phyloP scores from a whole-genome alignment of 2,113 vertebrate species.

The Colius striatus region DNA sequence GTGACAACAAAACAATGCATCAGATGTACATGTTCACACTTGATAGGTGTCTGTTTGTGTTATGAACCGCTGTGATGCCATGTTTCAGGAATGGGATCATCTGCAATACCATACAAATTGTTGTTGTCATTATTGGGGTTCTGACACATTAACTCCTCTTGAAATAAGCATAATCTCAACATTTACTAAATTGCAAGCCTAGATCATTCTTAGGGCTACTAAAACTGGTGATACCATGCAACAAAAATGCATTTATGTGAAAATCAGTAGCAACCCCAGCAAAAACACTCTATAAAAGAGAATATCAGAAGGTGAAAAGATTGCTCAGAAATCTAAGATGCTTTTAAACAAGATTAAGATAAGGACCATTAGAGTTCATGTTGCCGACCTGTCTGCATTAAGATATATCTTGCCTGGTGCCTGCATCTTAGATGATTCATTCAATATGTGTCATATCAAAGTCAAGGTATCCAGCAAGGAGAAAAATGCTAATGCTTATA shows the following conservation, averaged over 20 bases:
- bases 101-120: neutral
- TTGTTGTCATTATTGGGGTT: neutral
- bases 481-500: slow-evolving; percentile 78
- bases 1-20: neutral
- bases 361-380: slow-evolving; percentile 89
- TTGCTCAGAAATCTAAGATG: slow-evolving; percentile 86
- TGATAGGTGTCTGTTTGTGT: neutral
- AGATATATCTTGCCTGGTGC: slow-evolving; percentile 84
- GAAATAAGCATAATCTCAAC: neutral
- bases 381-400: slow-evolving; percentile 89
- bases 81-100: neutral
- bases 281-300: slow-evolving; percentile 77
- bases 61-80: neutral
- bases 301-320: slow-evolving; percentile 85
- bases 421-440: slow-evolving; percentile 78
- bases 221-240: neutral
- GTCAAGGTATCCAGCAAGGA: slow-evolving; percentile 77
- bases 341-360: slow-evolving; percentile 94
- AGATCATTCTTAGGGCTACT: neutral
- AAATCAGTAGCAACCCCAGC: slow-evolving; percentile 64
- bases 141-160: neutral
- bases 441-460: slow-evolving; percentile 86
- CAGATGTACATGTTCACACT: neutral
- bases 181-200: neutral
- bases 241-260: slow-evolving; percentile 60